Percentiles rank a stretch among this genome's conserved stretches.
Conservation (phyloP, 2,797 vertebrate species). For the Sebastes hopkinsi region DNA sequence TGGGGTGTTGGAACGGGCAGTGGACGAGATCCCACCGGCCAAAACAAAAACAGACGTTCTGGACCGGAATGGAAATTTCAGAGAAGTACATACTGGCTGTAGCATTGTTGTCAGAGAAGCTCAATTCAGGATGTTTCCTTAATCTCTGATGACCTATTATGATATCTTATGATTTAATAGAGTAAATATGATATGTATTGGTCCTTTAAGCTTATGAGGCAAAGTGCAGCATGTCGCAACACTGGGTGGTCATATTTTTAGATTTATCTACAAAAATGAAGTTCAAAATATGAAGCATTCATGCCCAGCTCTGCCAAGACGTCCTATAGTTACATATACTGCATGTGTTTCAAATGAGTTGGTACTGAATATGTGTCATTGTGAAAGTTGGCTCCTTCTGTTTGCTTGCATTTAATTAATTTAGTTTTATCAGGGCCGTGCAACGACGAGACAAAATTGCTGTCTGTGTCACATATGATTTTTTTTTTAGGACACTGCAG, state of each 20-base stretch:
- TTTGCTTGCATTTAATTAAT: neutral
- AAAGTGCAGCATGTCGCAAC: neutral
- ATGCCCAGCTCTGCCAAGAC: neutral
- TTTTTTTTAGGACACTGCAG: neutral
- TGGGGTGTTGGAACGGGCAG: fast-evolving
- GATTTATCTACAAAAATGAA: neutral
- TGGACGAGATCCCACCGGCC: too few relatives aligned
- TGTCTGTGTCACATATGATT: neutral
- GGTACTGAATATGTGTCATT: neutral
- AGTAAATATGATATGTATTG: too few relatives aligned
- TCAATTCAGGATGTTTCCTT: too few relatives aligned
- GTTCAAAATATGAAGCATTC: neutral
- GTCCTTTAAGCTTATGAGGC: too few relatives aligned
- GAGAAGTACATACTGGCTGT: too few relatives aligned
- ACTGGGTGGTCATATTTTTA: neutral
- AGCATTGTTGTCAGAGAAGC: too few relatives aligned
- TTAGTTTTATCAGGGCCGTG: neutral
- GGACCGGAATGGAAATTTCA: too few relatives aligned
- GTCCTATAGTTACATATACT: neutral
- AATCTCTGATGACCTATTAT: too few relatives aligned
- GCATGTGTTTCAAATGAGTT: neutral
- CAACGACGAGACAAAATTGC: neutral
- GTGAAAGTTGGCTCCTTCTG: neutral
- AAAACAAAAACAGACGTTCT: too few relatives aligned
- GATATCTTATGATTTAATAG: too few relatives aligned